These are phyloP conservation scores for Esox lucius DNA, from an alignment of 2,797 vertebrate species.

Conservation along the genomic window DNA sequence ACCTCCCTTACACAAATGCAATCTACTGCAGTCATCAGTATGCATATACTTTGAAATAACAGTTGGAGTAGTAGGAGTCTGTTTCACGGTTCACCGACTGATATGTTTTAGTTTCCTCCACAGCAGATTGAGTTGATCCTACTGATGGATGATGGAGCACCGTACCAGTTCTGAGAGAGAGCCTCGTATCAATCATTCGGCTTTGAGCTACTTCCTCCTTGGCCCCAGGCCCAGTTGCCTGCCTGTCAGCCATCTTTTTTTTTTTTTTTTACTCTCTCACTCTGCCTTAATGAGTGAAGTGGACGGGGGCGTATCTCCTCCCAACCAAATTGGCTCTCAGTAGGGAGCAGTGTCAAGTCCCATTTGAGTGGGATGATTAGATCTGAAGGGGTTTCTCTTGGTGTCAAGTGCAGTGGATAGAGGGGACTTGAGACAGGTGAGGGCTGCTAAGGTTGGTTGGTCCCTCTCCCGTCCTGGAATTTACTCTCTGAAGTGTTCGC, in stretches of 20 bases:
- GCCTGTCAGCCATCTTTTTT: neutral
- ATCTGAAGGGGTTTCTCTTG: neutral
- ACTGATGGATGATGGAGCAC: slow-evolving; percentile 30
- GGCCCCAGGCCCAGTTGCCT: neutral
- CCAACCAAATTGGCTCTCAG: slow-evolving; percentile 2
- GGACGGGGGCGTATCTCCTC: slow-evolving; percentile 3
- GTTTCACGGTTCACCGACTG: slow-evolving; percentile 31
- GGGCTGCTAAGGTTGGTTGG: neutral
- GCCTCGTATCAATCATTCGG: slow-evolving; percentile 24
- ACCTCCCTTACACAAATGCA: slow-evolving; percentile 4
- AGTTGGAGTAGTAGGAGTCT: slow-evolving; percentile 24
- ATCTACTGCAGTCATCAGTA: slow-evolving; percentile 24
- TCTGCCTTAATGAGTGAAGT: slow-evolving; percentile 30
- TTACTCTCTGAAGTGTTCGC: too few relatives aligned
- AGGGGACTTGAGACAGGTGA: neutral
- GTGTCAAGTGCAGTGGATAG: neutral
- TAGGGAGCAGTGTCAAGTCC: slow-evolving; percentile 8
- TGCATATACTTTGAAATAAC: slow-evolving; percentile 30
- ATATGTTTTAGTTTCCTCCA: slow-evolving; percentile 25
- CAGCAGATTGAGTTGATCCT: slow-evolving; percentile 16
- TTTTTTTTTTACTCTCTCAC: neutral
- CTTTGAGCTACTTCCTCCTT: slow-evolving; percentile 4
- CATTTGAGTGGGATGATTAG: slow-evolving; percentile 17
- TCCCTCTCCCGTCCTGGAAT: neutral
- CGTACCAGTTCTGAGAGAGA: slow-evolving; percentile 6